These are phyloP conservation scores for Papilio elwesi DNA, from an alignment of 2,888 invertebrate genomes.

Conservation along the genomic window DNA sequence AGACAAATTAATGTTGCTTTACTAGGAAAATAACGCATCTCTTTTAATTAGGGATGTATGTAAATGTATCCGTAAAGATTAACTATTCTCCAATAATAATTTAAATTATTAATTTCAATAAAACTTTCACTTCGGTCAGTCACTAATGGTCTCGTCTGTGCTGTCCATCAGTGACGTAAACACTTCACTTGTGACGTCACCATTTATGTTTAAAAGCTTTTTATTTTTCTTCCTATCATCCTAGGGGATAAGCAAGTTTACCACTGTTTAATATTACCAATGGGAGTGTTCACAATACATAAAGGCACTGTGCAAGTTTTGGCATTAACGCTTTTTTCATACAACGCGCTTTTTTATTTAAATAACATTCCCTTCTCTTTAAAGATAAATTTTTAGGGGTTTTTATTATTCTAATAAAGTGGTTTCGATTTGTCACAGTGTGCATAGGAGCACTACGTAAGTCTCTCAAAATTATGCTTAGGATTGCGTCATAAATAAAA, in stretches of 20 bases:
- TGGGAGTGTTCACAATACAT: constrained; percentile 16
- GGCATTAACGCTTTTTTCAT: constrained; percentile 33
- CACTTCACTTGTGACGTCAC: neutral
- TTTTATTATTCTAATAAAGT: neutral
- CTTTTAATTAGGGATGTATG: neutral
- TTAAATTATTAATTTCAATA: too few relatives aligned
- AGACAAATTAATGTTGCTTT: neutral
- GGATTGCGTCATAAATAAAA: neutral
- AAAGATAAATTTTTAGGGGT: neutral
- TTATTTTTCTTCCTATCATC: neutral
- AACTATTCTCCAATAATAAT: too few relatives aligned
- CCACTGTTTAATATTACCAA: neutral
- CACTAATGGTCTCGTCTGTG: too few relatives aligned
- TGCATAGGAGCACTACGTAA: constrained; percentile 20
- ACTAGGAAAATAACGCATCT: too few relatives aligned
- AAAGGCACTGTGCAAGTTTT: constrained; percentile 32
- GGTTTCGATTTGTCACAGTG: constrained; percentile 16
- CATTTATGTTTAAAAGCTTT: neutral
- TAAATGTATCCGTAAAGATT: neutral
- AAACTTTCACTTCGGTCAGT: too few relatives aligned
- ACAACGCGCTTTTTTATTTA: constrained; percentile 15
- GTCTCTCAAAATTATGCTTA: constrained; percentile 4
- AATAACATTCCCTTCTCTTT: neutral
- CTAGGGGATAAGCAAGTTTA: constrained; percentile 11
- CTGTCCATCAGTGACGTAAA: neutral